Evolutionary conservation across 2,888 invertebrate species (phyloP), one percentile per base, ranked within the genome.

Genomic region (Cheiracanthium punctorium): DNA sequence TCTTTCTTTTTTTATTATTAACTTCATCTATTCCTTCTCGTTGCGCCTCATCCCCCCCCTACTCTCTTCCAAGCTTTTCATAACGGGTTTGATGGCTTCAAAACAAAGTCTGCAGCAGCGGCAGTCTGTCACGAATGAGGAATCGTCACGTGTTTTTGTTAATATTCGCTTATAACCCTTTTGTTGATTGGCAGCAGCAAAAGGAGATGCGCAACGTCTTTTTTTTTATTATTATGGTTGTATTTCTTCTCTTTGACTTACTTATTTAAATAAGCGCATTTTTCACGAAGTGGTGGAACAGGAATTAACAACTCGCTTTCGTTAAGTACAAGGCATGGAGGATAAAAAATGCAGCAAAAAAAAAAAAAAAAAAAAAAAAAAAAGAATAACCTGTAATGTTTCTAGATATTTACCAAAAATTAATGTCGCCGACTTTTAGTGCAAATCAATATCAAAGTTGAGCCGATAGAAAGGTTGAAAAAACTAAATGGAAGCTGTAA

Each of bases 21-120:
- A 24, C 58, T 24, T 58, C 58, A 24, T 58, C 24, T 58, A 58
- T 58, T 32, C 67, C 32, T 24, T 30, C 67, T 8, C 14, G 8
- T 41, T 14, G 14, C 43, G 8, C 14, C 43, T 41, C 43, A 10
- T 41, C 43, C 43, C 43, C 58, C 20, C 8, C 58, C 20, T n/a
- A n/a, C 20, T 20, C 14, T 58, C 24, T 20, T 8, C 58, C n/a
- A n/a, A n/a, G n/a, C n/a, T 37, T 70, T 70, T 70, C 70, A 70
- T 70, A 70, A 70, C 70, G 70, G 70, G 70, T 70, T 70, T 70
- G 70, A 70, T 70, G 37, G 37, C 70, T 70, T n/a, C 17, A 41
- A 70, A 70, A 70, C 70, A 70, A 70, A 70, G 70, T 70, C 70
- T 70, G 70, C 70, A 41, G 41, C 0, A 41, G 70, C 70, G 70